Evolutionary conservation across 2,888 invertebrate genomes (phyloP).

Genomic region (Leptogaster cylindrica): DNA sequence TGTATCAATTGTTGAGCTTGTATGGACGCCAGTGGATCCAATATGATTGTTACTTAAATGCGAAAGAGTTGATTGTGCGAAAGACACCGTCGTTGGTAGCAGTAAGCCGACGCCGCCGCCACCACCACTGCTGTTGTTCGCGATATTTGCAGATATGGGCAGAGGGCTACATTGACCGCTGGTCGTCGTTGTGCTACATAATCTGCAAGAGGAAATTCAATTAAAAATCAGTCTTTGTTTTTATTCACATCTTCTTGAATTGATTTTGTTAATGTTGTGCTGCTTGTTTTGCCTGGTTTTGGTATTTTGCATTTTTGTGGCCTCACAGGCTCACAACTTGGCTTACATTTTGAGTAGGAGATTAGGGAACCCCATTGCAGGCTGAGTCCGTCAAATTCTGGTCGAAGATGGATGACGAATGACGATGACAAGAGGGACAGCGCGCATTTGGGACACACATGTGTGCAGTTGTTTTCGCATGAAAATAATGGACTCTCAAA

Average conservation of each 20-base stretch:
- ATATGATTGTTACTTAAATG: constrained; percentile 47
- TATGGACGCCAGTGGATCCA: constrained; percentile 16
- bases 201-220: constrained; percentile 40
- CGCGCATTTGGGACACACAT: constrained; percentile 24
- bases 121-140: constrained; percentile 6
- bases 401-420: constrained; percentile 6
- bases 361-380: constrained; percentile 22
- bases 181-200: constrained; percentile 42
- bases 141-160: constrained; percentile 31
- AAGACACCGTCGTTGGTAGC: constrained; percentile 47
- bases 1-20: constrained; percentile 34
- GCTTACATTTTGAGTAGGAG: constrained; percentile 3
- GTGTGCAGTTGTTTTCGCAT: constrained; percentile 27
- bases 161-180: constrained; percentile 43
- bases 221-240: constrained; percentile 15
- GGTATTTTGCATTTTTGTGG: constrained; percentile 3
- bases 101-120: constrained; percentile 32
- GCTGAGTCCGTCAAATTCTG: constrained; percentile 24
- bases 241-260: background rate
- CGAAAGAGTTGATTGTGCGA: constrained; percentile 45
- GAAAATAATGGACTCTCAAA: no score
- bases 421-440: background rate
- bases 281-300: no score
- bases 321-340: background rate
- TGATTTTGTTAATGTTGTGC: no score